Evolutionary conservation across 2,797 vertebrate species (phyloP).

Genomic region (Anguilla pacifica): DNA sequence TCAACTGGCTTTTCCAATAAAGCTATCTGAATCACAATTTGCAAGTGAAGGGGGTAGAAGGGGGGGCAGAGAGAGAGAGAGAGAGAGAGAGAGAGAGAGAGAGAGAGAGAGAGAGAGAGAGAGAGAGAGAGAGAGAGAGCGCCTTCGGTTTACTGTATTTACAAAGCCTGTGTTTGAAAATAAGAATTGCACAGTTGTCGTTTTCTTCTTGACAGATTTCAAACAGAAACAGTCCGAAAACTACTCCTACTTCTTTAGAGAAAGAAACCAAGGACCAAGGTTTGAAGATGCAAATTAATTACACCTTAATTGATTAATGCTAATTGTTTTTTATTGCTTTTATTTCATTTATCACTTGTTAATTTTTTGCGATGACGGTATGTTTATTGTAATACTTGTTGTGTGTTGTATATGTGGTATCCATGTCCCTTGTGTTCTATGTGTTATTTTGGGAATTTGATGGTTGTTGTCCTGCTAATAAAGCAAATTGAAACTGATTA

Average conservation of each 20-base stretch:
- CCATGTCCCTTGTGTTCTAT: too few relatives aligned
- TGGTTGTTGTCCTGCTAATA: too few relatives aligned
- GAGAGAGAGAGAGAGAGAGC: not conserved
- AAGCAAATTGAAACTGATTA: too few relatives aligned
- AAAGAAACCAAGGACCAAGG: not conserved
- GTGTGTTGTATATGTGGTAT: too few relatives aligned
- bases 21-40: not conserved
- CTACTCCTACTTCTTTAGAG: too few relatives aligned
- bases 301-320: too few relatives aligned
- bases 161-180: not conserved
- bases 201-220: not conserved
- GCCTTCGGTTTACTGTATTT: not conserved
- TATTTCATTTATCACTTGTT: too few relatives aligned
- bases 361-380: too few relatives aligned
- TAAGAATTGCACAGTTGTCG: not conserved
- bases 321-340: too few relatives aligned
- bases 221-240: not conserved
- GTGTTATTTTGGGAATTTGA: too few relatives aligned
- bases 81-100: not conserved
- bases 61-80: not conserved
- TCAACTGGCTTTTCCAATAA: constrained; percentile 1
- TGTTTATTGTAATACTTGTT: too few relatives aligned
- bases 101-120: not conserved
- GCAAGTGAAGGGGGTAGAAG: not conserved
- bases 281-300: not conserved